Conservation (phyloP, 2,113 vertebrate genomes). For the Tychaedon coryphoeus region DNA sequence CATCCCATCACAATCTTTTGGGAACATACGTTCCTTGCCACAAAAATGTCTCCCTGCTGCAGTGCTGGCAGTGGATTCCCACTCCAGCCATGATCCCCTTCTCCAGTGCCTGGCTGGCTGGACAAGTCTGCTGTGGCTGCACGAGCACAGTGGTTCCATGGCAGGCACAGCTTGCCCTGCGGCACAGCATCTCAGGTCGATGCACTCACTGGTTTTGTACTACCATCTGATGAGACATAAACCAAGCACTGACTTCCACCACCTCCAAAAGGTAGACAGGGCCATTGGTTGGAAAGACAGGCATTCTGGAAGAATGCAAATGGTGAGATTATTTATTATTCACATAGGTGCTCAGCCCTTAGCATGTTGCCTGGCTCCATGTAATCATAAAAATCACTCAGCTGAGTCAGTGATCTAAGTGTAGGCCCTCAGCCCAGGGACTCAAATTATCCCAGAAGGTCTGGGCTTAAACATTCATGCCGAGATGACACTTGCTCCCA, state of each 20-base stretch:
- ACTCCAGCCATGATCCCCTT: neutral
- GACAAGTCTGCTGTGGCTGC: neutral
- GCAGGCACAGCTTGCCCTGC: accelerated
- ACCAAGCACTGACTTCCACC: neutral
- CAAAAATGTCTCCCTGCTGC: neutral
- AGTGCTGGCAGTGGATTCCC: neutral
- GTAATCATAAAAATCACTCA: neutral
- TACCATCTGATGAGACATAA: neutral
- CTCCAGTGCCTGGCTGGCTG: neutral
- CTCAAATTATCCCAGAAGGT: neutral
- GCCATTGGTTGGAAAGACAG: neutral
- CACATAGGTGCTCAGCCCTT: neutral
- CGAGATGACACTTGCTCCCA: neutral
- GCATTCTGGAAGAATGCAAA: neutral
- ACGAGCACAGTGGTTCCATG: neutral
- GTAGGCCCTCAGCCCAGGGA: neutral
- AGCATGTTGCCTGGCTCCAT: neutral
- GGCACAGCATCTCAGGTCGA: neutral
- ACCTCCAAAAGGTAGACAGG: neutral
- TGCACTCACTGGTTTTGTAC: neutral
- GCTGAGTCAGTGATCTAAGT: neutral
- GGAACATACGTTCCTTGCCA: neutral
- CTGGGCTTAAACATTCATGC: neutral
- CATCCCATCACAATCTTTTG: neutral
- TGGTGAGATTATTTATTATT: neutral